These are phyloP conservation scores for Phodopus roborovskii DNA, from an alignment of 2,113 vertebrate species.

Conservation along the genomic window DNA sequence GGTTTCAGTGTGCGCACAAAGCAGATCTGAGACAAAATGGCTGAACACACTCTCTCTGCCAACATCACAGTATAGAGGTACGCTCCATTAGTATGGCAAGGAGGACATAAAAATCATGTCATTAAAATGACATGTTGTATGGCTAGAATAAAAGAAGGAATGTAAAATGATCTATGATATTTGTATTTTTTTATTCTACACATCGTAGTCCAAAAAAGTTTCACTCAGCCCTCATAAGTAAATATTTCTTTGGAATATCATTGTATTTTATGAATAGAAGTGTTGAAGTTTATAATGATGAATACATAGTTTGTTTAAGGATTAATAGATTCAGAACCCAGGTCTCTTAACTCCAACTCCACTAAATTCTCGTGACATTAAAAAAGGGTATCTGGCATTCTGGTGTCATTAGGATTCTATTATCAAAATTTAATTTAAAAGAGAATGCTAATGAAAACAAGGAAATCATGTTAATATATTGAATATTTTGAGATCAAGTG, in stretches of 20 bases:
- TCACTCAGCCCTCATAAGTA: not conserved
- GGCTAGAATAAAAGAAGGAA: not conserved
- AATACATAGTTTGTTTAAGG: not conserved
- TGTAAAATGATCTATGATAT: not conserved
- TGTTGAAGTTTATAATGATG: not conserved
- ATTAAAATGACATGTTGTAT: not conserved
- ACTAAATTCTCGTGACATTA: not conserved
- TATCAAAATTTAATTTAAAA: conserved; percentile 66
- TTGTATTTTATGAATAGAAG: not conserved
- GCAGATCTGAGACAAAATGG: not conserved
- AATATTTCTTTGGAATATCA: not conserved
- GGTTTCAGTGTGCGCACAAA: not conserved
- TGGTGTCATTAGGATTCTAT: conserved; percentile 44
- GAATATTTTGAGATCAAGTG: conserved; percentile 52
- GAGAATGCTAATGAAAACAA: conserved; percentile 48
- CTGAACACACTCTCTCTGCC: not conserved
- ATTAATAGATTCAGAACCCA: not conserved
- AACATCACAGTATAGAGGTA: not conserved
- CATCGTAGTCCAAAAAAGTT: not conserved
- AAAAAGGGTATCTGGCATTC: not conserved
- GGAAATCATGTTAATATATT: not conserved
- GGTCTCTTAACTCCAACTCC: not conserved
- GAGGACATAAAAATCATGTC: not conserved
- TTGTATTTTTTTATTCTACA: not conserved
- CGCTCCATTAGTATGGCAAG: not conserved